These are phyloP conservation scores for Nothoprocta perdicaria DNA, from an alignment of 2,113 vertebrate genomes.

Conservation along the genomic window DNA sequence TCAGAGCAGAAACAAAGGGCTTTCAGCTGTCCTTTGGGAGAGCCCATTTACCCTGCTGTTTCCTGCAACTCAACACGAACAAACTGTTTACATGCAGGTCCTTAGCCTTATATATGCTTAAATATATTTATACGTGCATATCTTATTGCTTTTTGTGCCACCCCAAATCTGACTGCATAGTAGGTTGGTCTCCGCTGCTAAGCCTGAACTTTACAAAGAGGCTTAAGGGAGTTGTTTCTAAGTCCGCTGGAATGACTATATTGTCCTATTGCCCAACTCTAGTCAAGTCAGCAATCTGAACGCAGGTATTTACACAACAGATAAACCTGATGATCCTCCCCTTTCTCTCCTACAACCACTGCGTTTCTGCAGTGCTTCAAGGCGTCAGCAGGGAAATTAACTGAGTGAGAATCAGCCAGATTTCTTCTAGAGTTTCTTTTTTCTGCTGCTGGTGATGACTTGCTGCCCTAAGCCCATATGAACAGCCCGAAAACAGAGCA, in stretches of 20 bases:
- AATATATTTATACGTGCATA: background rate
- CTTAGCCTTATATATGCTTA: background rate
- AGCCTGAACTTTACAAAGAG: background rate
- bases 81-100: background rate
- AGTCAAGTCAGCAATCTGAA: background rate
- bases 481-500: no score
- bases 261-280: background rate
- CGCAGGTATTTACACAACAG: background rate
- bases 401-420: background rate
- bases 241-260: background rate
- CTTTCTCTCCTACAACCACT: background rate
- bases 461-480: no score
- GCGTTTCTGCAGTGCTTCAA: background rate
- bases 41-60: background rate
- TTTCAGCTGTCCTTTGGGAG: background rate
- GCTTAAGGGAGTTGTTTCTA: background rate
- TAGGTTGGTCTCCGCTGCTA: accelerated
- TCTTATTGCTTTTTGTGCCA: background rate
- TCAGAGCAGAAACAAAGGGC: background rate
- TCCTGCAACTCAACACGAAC: background rate
- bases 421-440: background rate
- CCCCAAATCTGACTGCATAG: background rate
- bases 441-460: background rate
- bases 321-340: background rate
- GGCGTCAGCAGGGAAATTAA: background rate